Evolutionary conservation across 2,113 vertebrate genomes (phyloP), one percentile per base, ranked within the genome.

Genomic region (Burhinus bistriatus): DNA sequence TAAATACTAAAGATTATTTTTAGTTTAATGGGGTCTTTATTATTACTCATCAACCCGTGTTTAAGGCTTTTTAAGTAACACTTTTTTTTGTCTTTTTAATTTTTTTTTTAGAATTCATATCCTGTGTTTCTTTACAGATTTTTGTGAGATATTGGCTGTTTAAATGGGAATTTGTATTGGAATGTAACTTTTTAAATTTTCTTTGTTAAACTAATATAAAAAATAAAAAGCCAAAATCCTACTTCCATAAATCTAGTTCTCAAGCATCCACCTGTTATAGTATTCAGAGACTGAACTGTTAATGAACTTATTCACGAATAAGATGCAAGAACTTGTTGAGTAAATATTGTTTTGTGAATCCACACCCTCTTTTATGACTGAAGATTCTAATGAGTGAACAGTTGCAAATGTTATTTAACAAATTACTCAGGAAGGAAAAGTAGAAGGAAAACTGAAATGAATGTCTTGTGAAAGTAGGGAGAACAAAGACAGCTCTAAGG

Each of bases 361-460:
- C 57, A 68, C 44, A 21, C 47, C 44, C 57, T 82, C 52, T 95
- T 70, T 70, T 71, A 38, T 75, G 59, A 69, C 69, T 71, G 47
- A 89, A 84, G 78, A 79, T 87, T 91, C 87, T 80, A 85, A 83
- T 82, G 78, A 93, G 36, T 15, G 29, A 88, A n/a, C 42, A 66
- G 58, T 82, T 65, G 70, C 36, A 66, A 83, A 85, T 86, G 70
- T 76, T 91, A 77, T 82, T 93, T 85, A 87, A 84, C 58, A 87
- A 84, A 92, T 92, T 84, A 69, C 13, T 79, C 1, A 0, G 30
- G 84, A 91, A 91, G 58, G 73, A 91, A 75, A 91, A 83, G 32
- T 71, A 91, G 87, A 93, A 94, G 57, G 62, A 94, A 94, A 95
- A 90, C 87, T 90, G 82, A 93, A 95, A 94, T 90, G 58, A 91